Percentiles rank a stretch among this genome's conserved stretches.
Evolutionary conservation across 2,797 vertebrate genomes (phyloP).

Genomic region (Mus spretus): DNA sequence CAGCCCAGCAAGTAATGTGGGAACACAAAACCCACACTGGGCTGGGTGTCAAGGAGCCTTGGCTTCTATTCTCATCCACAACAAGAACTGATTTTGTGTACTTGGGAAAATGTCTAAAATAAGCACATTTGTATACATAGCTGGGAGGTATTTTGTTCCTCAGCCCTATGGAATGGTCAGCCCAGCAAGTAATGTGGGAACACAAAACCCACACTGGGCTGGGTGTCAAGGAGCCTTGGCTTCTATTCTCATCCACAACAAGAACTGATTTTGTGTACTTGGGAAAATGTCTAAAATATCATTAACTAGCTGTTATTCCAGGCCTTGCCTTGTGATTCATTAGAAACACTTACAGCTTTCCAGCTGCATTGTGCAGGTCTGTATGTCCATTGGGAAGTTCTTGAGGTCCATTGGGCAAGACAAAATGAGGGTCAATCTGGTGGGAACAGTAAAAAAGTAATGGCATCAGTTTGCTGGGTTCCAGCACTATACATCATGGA

Average conservation of each 20-base stretch:
- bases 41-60: neutral
- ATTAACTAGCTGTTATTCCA: constrained; percentile 30
- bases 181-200: neutral
- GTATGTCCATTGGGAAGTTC: constrained; percentile 99
- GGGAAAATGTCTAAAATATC: constrained; percentile 27
- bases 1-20: neutral
- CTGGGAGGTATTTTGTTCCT: neutral
- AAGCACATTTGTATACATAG: neutral
- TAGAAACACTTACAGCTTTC: constrained; percentile 95
- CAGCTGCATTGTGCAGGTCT: constrained; percentile 97
- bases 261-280: neutral
- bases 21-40: neutral
- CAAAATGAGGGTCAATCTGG: constrained; percentile 95
- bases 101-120: constrained; percentile 40
- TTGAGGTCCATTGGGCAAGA: constrained; percentile 98
- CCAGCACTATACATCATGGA: neutral
- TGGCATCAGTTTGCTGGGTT: neutral
- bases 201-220: neutral
- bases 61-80: constrained; percentile 4
- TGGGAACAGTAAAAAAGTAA: constrained; percentile 75
- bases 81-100: neutral
- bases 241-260: constrained; percentile 20
- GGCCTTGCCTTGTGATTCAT: neutral
- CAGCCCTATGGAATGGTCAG: neutral
- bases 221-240: neutral